Percentiles rank a stretch among this genome's conserved stretches.
These are phyloP conservation scores for Dromiciops gliroides DNA, from an alignment of 2,113 vertebrate genomes.

Conservation along the genomic window DNA sequence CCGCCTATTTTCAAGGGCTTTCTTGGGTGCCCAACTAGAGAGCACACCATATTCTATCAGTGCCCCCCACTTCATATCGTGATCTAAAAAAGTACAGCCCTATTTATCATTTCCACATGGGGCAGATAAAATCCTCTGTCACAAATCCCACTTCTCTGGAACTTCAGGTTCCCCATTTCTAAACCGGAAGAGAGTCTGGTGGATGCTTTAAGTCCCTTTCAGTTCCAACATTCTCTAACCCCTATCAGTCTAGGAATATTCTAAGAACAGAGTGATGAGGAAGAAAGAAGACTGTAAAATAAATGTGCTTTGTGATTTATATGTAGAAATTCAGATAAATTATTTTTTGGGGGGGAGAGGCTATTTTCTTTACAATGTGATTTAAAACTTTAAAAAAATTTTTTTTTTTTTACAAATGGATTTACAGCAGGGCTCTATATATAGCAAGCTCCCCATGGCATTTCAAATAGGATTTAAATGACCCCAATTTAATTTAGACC, in stretches of 20 bases:
- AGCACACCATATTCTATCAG: background rate
- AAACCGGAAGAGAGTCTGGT: background rate
- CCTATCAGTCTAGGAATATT: background rate
- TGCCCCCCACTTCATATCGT: background rate
- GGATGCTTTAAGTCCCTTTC: background rate
- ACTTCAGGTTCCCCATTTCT: background rate
- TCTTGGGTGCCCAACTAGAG: background rate
- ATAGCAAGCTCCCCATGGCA: background rate
- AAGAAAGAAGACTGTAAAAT: background rate
- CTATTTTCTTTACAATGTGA: background rate
- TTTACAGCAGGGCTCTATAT: background rate
- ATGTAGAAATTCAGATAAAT: background rate
- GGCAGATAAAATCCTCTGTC: background rate
- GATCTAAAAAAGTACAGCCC: background rate
- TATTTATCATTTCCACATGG: background rate
- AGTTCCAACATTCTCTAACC: background rate
- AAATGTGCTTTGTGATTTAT: background rate
- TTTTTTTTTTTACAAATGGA: background rate
- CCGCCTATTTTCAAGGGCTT: background rate
- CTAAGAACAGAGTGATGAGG: background rate
- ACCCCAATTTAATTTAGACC: fast-evolving
- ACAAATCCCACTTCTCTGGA: background rate
- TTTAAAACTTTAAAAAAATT: background rate
- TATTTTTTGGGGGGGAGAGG: background rate
- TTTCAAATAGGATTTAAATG: background rate